Base-by-base conservation (phyloP, 37 sponge, comb jelly and placozoan genomes). In the Halichondria panicea region DNA sequence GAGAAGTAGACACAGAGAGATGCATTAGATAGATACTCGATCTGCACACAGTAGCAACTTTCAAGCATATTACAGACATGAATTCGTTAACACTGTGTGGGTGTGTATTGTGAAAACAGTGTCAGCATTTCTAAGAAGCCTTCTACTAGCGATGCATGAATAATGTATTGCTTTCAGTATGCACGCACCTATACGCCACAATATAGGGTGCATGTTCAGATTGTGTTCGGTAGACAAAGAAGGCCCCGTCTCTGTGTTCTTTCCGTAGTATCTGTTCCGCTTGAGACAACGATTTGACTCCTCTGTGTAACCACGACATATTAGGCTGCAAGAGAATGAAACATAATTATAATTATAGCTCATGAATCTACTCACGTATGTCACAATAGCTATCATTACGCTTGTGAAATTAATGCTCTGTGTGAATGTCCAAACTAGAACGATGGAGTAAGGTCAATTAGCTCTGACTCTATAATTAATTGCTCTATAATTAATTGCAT, bases 241-340 rank as follows among this genome's bases (percentile, higher is more conserved):
- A 91, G 45, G 92, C 77, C 1, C 92, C 92, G 37, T 91, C 92
- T 62, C 88, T 56, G 46, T 82, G 76, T 11, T 91, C 92, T 65
- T 67, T 74, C 41, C 53, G 79, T 76, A 91, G 42, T 0, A 86
- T 61, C 41, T 79, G 65, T 41, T 87, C 80, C 1, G 84, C 87
- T 31, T 91, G 92, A 4, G 92, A 87, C 54, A 83, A 37, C 30
- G 87, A 77, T 50, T 83, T 86, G 53, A 77, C 72, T 8, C 78
- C 58, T 27, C 39, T 0, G 42, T 87, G 84, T n/a, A 91, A 31
- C 92, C 92, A 91, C 0, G 64, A 43, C 60, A 70, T 82, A 25
- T 83, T 80, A 32, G 83, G 73, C 92, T 91, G 60, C 34, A 58
- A 40, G 7, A 24, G 43, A 50, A 5, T 46, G 25, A 21, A 58